Percentiles rank a stretch among this genome's conserved stretches.
Evolutionary conservation across 1,140 invertebrate species (phyloP).

Genomic region (Tetranychus urticae): DNA sequence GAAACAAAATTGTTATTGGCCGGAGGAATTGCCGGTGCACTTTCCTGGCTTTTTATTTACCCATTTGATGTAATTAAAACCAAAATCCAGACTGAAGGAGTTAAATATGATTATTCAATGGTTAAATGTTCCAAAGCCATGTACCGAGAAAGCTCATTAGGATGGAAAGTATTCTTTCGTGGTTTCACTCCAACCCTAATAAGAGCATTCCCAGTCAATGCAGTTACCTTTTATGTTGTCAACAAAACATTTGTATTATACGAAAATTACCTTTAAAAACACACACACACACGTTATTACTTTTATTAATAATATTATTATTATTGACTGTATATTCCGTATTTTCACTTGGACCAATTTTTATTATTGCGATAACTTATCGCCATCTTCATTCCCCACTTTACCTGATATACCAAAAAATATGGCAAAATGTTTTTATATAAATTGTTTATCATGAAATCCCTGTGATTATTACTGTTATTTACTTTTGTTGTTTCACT

Average conservation of each 20-base stretch:
- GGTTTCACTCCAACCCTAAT: slow-evolving; percentile 49
- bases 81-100: slow-evolving; percentile 37
- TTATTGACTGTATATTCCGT: too few relatives aligned
- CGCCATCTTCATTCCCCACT: too few relatives aligned
- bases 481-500: too few relatives aligned
- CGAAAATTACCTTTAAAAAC: slow-evolving; percentile 6
- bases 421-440: too few relatives aligned
- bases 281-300: slow-evolving; percentile 1
- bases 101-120: slow-evolving; percentile 9
- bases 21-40: slow-evolving; percentile 53
- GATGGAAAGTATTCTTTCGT: slow-evolving; percentile 35
- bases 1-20: slow-evolving; percentile 15
- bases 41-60: slow-evolving; percentile 62
- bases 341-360: too few relatives aligned
- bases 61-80: slow-evolving; percentile 76
- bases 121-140: neutral
- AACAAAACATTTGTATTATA: slow-evolving; percentile 29
- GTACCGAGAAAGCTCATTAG: slow-evolving; percentile 24
- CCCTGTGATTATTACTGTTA: too few relatives aligned
- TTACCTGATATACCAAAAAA: too few relatives aligned
- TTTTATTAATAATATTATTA: too few relatives aligned
- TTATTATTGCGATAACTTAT: too few relatives aligned
- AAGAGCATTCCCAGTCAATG: slow-evolving; percentile 75
- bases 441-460: too few relatives aligned
- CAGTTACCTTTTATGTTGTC: slow-evolving; percentile 62